Conservation (phyloP, 2,888 invertebrate species). For the Eulithis testata region DNA sequence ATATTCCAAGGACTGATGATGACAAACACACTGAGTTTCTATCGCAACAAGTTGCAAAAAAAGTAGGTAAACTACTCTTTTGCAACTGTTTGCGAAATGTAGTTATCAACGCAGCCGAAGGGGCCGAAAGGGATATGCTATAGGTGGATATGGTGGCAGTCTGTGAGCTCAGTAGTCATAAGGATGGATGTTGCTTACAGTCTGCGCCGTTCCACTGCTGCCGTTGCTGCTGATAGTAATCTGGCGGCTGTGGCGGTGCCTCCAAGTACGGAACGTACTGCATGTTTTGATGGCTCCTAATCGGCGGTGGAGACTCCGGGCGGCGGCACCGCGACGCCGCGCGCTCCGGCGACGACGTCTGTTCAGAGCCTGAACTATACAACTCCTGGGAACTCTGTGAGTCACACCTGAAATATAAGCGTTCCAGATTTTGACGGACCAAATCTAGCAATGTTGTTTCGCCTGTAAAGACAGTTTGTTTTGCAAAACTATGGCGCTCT, state of each 20-base stretch:
- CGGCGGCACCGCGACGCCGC: constrained; percentile 72
- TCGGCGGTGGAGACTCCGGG: constrained; percentile 89
- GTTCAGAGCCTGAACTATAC: constrained; percentile 78
- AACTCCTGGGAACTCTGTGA: constrained; percentile 71
- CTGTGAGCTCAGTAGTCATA: no score
- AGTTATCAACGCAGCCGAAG: no score
- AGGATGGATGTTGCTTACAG: constrained; percentile 56
- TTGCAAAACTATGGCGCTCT: no score
- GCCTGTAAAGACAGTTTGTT: no score
- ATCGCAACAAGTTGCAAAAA: no score
- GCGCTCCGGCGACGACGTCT: constrained; percentile 78
- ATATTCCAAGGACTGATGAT: no score
- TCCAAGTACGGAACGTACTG: constrained; percentile 88
- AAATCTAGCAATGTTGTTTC: no score
- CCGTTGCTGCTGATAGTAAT: constrained; percentile 64
- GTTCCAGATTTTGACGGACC: neutral
- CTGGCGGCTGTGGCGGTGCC: constrained; percentile 63
- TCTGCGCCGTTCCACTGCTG: constrained; percentile 66
- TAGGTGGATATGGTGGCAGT: no score
- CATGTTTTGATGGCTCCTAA: constrained; percentile 88
- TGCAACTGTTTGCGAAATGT: no score
- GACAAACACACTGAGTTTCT: no score
- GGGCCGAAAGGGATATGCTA: no score
- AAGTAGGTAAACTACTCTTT: no score
- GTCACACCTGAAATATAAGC: constrained; percentile 63